Percentiles rank a stretch among this genome's conserved stretches.
These are phyloP conservation scores for Caenorhabditis japonica DNA, from an alignment of 2,888 invertebrate genomes.

Conservation along the genomic window DNA sequence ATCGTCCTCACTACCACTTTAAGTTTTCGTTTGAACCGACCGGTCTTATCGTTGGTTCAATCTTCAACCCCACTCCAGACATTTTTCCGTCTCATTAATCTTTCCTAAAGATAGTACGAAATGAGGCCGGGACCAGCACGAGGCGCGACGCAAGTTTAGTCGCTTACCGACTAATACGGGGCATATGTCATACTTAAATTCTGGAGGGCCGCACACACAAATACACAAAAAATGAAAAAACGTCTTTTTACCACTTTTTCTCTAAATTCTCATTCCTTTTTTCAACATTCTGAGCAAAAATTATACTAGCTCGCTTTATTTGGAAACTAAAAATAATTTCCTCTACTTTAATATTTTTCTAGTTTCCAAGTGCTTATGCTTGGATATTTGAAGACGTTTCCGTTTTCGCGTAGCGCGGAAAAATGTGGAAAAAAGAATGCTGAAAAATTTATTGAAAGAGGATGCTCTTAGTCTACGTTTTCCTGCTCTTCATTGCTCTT, in stretches of 20 bases:
- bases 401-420: constrained; percentile 3
- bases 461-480: constrained; percentile 42
- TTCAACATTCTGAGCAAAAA: constrained; percentile 14
- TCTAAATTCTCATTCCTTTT: constrained; percentile 11
- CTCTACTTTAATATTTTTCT: no score
- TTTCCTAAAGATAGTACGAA: constrained; percentile 51
- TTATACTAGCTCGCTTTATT: constrained; percentile 22
- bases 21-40: neutral
- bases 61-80: constrained; percentile 30
- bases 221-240: constrained; percentile 42
- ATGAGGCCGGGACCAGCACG: constrained; percentile 8
- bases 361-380: no score
- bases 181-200: constrained; percentile 54
- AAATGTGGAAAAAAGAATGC: constrained; percentile 1
- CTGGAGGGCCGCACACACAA: constrained; percentile 45
- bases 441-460: constrained; percentile 32
- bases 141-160: constrained; percentile 38
- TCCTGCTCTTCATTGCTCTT: constrained; percentile 38
- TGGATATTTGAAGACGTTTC: constrained; percentile 18
- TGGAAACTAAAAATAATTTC: no score
- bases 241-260: constrained; percentile 18
- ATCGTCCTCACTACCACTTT: no score
- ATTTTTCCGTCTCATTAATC: constrained; percentile 49
- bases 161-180: constrained; percentile 49
- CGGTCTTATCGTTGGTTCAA: constrained; percentile 21